A percentile compares a stretch with the other conserved stretches of the same genome.
These are phyloP conservation scores for Eulemur macaco DNA, from an alignment of 2,113 vertebrate species.

Conservation along the genomic window DNA sequence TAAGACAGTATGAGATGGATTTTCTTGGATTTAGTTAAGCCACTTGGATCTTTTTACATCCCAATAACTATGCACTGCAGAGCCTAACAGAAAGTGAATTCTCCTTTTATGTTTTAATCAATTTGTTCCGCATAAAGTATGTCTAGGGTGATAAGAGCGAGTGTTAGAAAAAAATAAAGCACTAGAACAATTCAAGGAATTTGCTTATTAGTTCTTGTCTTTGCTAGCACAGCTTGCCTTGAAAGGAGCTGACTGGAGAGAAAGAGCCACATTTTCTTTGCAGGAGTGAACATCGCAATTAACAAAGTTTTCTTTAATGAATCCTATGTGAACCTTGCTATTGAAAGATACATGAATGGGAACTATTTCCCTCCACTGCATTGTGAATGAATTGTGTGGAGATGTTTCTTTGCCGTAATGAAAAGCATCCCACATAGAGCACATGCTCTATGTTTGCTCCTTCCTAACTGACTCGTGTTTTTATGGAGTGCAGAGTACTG, in stretches of 20 bases:
- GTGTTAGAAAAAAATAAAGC: constrained; percentile 44
- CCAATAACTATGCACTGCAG: background rate
- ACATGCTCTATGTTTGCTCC: background rate
- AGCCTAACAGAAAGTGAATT: constrained; percentile 53
- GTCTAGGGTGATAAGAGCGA: constrained; percentile 66
- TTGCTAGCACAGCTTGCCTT: background rate
- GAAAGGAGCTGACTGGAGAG: background rate
- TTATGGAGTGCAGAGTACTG: background rate
- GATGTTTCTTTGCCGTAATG: background rate
- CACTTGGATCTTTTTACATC: constrained; percentile 59
- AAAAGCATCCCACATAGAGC: background rate
- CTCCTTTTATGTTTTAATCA: constrained; percentile 71
- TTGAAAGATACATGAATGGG: background rate
- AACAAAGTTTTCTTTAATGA: background rate
- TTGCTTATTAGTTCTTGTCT: background rate
- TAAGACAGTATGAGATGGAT: constrained; percentile 34
- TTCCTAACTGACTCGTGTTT: background rate
- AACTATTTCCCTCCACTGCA: background rate
- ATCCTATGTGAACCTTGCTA: background rate
- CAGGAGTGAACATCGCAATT: background rate
- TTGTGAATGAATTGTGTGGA: constrained; percentile 30
- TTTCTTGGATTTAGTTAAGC: constrained; percentile 57
- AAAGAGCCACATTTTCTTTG: background rate
- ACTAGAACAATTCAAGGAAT: background rate
- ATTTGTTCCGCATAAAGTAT: constrained; percentile 70